phyloP scores from a whole-genome alignment of 2,113 vertebrate genomes.

The Indri indri region DNA sequence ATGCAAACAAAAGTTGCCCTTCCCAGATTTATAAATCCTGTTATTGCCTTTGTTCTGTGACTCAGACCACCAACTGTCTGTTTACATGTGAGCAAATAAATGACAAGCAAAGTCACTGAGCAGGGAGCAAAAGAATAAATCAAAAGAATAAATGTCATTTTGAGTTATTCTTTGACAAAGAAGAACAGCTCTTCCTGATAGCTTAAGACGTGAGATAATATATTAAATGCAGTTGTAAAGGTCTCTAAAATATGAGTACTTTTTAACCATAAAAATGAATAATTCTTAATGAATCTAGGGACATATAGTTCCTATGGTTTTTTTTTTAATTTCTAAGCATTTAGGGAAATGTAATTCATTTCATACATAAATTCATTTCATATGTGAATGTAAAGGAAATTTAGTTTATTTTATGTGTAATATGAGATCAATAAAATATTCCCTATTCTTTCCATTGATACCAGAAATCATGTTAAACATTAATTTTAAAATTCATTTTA shows the following conservation, averaged over 20 bases:
- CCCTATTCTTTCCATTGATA: neutral
- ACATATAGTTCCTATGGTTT: neutral
- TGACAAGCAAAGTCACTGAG: neutral
- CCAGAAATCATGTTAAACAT: neutral
- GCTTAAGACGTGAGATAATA: neutral
- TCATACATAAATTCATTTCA: neutral
- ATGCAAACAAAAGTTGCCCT: neutral
- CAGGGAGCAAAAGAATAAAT: neutral
- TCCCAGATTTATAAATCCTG: neutral
- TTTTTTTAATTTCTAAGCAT: slow-evolving; percentile 20
- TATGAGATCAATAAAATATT: slow-evolving; percentile 14
- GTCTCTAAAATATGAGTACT: neutral
- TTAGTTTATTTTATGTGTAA: neutral
- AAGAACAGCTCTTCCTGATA: neutral
- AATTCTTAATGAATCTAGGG: neutral
- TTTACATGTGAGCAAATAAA: neutral
- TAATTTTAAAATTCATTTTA: slow-evolving; percentile 11
- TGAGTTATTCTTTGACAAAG: neutral
- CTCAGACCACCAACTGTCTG: neutral
- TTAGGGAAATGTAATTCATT: slow-evolving; percentile 19
- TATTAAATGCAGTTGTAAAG: neutral
- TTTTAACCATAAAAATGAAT: neutral
- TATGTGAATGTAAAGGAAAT: neutral
- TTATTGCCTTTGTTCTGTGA: neutral
- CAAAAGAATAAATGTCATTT: neutral